A percentile compares a stretch with the other conserved stretches of the same genome.
Evolutionary conservation across 1,140 invertebrate genomes (phyloP).

Genomic region (Fopius arisanus): DNA sequence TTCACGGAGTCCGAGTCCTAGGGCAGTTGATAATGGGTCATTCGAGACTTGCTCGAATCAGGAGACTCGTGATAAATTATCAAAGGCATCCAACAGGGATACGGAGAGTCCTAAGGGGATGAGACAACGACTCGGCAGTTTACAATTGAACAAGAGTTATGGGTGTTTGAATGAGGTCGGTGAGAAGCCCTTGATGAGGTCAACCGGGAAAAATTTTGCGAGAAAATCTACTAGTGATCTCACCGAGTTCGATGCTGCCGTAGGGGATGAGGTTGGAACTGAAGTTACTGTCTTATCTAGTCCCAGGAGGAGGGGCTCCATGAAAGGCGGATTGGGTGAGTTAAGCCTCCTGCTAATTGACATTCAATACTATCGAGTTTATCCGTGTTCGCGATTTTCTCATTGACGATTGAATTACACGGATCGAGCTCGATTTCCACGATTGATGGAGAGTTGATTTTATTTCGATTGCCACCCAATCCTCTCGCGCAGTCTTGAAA

Average conservation of each 20-base stretch:
- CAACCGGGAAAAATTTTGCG: constrained; percentile 41
- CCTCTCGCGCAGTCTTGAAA: too few relatives aligned
- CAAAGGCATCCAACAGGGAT: constrained; percentile 21
- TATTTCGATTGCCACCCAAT: too few relatives aligned
- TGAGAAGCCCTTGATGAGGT: constrained; percentile 14
- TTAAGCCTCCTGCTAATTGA: not conserved
- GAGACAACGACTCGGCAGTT: constrained; percentile 34
- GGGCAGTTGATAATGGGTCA: not conserved
- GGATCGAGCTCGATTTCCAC: too few relatives aligned
- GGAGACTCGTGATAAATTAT: constrained; percentile 1
- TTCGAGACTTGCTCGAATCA: constrained; percentile 13
- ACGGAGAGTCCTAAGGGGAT: constrained; percentile 27
- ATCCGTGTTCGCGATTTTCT: not conserved
- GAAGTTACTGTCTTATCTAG: constrained; percentile 70
- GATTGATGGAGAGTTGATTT: too few relatives aligned
- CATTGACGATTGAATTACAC: not conserved
- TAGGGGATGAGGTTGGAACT: constrained; percentile 57
- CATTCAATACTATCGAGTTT: not conserved
- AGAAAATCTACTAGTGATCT: constrained; percentile 78
- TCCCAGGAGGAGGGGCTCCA: constrained; percentile 67
- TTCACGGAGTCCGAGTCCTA: constrained; percentile 24
- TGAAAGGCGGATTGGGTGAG: constrained; percentile 70
- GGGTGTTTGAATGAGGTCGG: constrained; percentile 46
- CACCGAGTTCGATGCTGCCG: constrained; percentile 69
- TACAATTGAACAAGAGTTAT: constrained; percentile 52